These are phyloP conservation scores for Grantiella picta DNA, from an alignment of 2,113 vertebrate genomes.

Conservation along the genomic window DNA sequence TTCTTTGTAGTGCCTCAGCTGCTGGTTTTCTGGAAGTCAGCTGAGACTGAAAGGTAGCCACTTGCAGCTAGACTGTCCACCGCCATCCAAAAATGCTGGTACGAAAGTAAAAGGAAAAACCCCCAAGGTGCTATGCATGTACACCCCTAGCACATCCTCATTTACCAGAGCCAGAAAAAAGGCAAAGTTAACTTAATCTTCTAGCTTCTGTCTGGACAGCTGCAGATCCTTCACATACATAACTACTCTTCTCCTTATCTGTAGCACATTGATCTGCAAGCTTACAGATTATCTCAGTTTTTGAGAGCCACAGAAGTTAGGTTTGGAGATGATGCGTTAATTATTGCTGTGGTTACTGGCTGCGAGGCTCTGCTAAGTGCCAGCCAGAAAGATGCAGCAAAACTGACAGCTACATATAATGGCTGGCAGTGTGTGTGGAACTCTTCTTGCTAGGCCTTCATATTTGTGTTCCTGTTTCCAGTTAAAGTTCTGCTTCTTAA, in stretches of 20 bases:
- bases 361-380: background rate
- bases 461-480: background rate
- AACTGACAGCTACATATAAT: background rate
- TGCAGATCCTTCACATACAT: background rate
- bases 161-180: background rate
- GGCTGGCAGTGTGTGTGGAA: background rate
- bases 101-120: background rate
- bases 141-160: background rate
- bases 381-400: background rate
- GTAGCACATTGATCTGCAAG: background rate
- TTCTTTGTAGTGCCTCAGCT: background rate
- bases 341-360: background rate
- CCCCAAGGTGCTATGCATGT: rapidly evolving
- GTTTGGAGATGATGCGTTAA: background rate
- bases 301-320: background rate
- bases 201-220: background rate
- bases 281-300: background rate
- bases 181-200: background rate
- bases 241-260: background rate
- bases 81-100: background rate
- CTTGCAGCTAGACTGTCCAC: background rate
- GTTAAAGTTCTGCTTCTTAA: background rate
- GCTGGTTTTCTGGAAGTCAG: background rate
- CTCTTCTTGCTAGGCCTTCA: background rate
- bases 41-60: background rate